These are phyloP conservation scores for Blastomussa wellsi DNA, from an alignment of 92 coral and sea anemone species.

Conservation along the genomic window DNA sequence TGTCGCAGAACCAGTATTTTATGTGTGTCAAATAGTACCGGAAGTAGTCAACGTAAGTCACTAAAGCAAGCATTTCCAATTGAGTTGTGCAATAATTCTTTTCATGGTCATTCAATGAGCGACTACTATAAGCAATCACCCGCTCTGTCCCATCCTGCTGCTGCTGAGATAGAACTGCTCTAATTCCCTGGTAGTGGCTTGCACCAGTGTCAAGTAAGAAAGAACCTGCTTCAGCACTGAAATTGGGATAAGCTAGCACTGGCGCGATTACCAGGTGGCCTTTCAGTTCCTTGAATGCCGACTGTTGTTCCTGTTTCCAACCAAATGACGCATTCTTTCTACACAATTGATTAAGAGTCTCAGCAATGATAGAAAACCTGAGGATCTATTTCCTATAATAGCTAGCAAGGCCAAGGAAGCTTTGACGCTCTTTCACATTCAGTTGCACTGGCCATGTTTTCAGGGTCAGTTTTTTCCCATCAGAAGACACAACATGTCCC, in stretches of 20 bases:
- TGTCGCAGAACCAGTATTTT: too few relatives aligned
- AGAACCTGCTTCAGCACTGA: too few relatives aligned
- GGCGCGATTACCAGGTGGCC: too few relatives aligned
- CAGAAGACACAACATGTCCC: constrained; percentile 20
- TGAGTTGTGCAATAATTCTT: constrained; percentile 65
- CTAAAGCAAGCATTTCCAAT: too few relatives aligned
- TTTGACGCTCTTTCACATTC: constrained; percentile 27
- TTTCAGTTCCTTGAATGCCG: too few relatives aligned
- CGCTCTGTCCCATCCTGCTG: constrained; percentile 55
- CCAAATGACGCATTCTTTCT: constrained; percentile 38
- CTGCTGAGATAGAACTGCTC: constrained; percentile 47
- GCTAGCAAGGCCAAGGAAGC: constrained; percentile 45
- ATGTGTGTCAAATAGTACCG: too few relatives aligned
- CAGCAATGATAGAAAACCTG: constrained; percentile 28
- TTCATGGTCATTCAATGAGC: constrained; percentile 60
- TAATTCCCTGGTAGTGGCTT: constrained; percentile 51
- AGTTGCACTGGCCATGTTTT: constrained; percentile 24
- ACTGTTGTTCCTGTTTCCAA: constrained; percentile 44
- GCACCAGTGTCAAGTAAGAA: constrained; percentile 59
- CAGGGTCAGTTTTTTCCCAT: constrained; percentile 35
- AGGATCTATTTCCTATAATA: constrained; percentile 33
- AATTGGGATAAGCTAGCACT: too few relatives aligned
- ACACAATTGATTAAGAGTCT: constrained; percentile 30
- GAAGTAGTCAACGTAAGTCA: too few relatives aligned
- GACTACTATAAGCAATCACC: constrained; percentile 53